Evolutionary conservation across 2,888 invertebrate species (phyloP), one percentile per base, ranked within the genome.

Genomic region (Lagria hirta): DNA sequence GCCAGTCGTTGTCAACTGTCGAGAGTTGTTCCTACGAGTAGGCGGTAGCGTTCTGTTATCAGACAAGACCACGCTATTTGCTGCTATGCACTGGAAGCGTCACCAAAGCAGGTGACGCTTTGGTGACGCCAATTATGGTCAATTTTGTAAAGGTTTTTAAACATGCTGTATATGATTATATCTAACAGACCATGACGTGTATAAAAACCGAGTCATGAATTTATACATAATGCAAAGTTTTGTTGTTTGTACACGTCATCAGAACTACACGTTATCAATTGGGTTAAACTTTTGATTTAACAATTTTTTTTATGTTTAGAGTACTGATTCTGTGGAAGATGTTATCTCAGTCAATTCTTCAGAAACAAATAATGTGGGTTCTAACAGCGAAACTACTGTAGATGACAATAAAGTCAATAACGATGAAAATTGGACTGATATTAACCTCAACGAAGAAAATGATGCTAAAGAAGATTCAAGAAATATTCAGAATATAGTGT

Each of bases 391-490:
- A 63, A 80, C 83, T 10, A 70, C 83, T 43, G 70, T 82, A 29
- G 86, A 86, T 51, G 86, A 86, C 62, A 85, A 84, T 58, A 86
- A 85, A 66, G 81, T 79, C 17, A 77, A 77, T 48, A 83, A 83
- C 54, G 92, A 92, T 61, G 92, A 92, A 62, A 90, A 88, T 30
- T 93, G 93, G 93, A 92, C 92, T 1, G 92, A 93, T 64, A 92
- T 93, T 22, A 93, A 92, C 69, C 74, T 93, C 32, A 92, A 93
- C 64, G 92, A 93, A 66, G 92, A 91, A 45, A 80, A 81, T 1
- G 79, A 79, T 47, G 63, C 73, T 15, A 74, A 75, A 49, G 79
- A 78, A 52, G 77, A 77, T 51, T 69, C 74, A 14, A 68, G 78
- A 48, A 80, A 80, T 53, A 79, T 64, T 64, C 84, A 74, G 62